Evolutionary conservation across 2,797 vertebrate genomes (phyloP), one percentile per base, ranked within the genome.

Genomic region (Ptychadena robeensis): DNA sequence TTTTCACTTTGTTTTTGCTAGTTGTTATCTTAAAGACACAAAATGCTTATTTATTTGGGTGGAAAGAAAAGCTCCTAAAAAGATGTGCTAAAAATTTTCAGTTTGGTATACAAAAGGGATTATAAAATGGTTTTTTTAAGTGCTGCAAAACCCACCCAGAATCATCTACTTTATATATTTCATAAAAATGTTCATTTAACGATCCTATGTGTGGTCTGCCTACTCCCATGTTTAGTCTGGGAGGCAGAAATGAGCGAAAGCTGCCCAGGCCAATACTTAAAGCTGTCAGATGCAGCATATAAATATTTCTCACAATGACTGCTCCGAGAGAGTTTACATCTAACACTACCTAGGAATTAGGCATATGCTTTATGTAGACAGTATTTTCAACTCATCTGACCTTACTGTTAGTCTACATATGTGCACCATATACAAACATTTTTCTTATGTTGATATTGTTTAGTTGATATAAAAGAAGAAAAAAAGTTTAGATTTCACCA

Each of bases 161-260:
- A 14, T 38, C 27, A 15, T 63, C 3, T 66, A 5, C 27, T 14
- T 37, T 63, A 25, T 27, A 76, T 31, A 28, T 65, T 76, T 76
- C 73, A 44, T 65, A 25, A 61, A 61, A 61, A 27, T 25, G 27
- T 25, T 28, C 27, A 25, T 12, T 61, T 61, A 65, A 76, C 27
- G 18, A 76, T 65, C 63, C 35, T 65, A 76, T 76, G 61, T 76
- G 73, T 66, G 73, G 73, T 76, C 73, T 44, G n/a, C 15, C 18
- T 34, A 75, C 35, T 28, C 15, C 9, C 25, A 15, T 75, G 73
- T 76, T 76, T 76, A 76, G 73, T 76, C 73, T 76, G 37, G 28
- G 48, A 70, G 44, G 53, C 25, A 22, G 28, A 70, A 79, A 53
- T 78, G 27, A 70, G 61, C 35, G 70, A 61, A 28, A 61, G 59